Evolutionary conservation across 92 coral and sea anemone genomes (phyloP).

Genomic region (Porites lobata): DNA sequence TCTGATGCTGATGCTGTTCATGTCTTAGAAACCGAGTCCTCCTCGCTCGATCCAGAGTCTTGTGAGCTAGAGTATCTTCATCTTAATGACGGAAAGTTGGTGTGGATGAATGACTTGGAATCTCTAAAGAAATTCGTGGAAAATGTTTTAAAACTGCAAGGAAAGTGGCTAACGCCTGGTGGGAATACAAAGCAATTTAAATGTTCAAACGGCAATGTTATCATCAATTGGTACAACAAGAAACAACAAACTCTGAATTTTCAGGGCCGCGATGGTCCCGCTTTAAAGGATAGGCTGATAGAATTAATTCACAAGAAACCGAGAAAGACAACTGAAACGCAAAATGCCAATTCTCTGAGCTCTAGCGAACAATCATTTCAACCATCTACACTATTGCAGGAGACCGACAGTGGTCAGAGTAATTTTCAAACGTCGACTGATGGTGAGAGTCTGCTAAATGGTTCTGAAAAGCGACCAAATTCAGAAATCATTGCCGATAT

Average conservation of each 20-base stretch:
- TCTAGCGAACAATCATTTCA: too few species aligned
- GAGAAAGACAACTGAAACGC: too few species aligned
- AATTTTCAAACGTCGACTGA: too few species aligned
- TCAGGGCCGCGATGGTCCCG: background rate
- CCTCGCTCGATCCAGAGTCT: constrained; percentile 24
- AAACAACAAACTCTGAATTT: constrained; percentile 24
- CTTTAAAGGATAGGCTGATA: too few species aligned
- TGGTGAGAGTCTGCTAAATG: too few species aligned
- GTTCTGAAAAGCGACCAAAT: too few species aligned
- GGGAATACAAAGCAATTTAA: constrained; percentile 36
- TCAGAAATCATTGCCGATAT: too few species aligned
- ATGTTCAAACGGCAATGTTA: constrained; percentile 19
- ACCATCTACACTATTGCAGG: too few species aligned
- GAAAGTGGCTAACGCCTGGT: constrained; percentile 39
- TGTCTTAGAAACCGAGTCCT: background rate
- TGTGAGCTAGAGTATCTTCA: constrained; percentile 32
- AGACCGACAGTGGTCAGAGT: too few species aligned
- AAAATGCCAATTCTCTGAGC: too few species aligned
- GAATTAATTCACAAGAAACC: too few species aligned
- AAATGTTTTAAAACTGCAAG: constrained; percentile 22
- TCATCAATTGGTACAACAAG: background rate
- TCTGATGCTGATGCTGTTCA: background rate
- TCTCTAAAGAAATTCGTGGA: constrained; percentile 20
- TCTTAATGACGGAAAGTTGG: constrained; percentile 2
- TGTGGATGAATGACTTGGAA: constrained; percentile 15